Evolutionary conservation across 1,140 invertebrate genomes (phyloP), one percentile per base, ranked within the genome.

Genomic region (Neotoxoptera formosana): DNA sequence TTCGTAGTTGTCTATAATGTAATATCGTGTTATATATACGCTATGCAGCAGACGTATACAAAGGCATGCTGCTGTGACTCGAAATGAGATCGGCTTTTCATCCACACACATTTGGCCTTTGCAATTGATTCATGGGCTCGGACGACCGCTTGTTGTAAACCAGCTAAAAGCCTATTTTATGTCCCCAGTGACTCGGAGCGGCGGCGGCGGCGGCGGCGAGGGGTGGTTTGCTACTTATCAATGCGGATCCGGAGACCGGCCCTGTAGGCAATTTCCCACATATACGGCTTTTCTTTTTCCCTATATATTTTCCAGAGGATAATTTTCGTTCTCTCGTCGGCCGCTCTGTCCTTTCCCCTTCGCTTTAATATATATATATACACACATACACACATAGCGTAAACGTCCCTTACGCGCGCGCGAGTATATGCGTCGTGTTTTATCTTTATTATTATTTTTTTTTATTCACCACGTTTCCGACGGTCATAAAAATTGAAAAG

Each of bases 81-180:
- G 51, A 17, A 56, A 53, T 17, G 48, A 34, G 34, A 89, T 53
- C 23, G 51, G n/a, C 88, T 34, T 53, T 89, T 36, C n/a, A 53
- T 89, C 51, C 51, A 89, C 34, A 56, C 20, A 56, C 23, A 23
- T 23, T 47, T 20, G 67, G 67, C 47, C 36, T 48, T 48, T 34
- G 90, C 45, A 81, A 91, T 91, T 91, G 90, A 91, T 91, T 91
- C 90, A 81, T 81, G 90, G 23, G 53, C 53, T 34, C 34, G n/a
- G n/a, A 3, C 88, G 21, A 36, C 53, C 89, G 56, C 23, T 45
- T 25, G 87, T 89, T 34, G 23, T 67, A 67, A 90, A 90, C 88
- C 48, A 47, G 25, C 87, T 90, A 90, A 90, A 90, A 90, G 56
- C 53, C 36, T 67, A 67, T 91, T 76, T 91, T 76, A 81, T 45